Conservation (phyloP, 1,140 invertebrate species). For the Babylonia areolata region DNA sequence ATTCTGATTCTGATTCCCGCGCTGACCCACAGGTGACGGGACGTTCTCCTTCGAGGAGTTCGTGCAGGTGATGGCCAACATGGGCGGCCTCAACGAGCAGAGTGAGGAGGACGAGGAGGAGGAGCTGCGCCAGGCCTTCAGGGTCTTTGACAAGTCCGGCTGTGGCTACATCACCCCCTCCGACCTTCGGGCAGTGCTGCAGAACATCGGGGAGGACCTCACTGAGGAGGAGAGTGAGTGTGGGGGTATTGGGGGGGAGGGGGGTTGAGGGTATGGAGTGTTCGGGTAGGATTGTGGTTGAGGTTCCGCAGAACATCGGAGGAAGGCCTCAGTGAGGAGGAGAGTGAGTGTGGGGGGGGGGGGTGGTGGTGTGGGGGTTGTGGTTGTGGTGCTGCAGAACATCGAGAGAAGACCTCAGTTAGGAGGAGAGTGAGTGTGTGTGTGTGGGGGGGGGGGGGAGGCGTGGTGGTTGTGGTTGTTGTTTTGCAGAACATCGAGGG, state of each 20-base stretch:
- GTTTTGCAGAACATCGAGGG: not conserved
- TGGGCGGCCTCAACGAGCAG: constrained; percentile 79
- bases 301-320: not conserved
- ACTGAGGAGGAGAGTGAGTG: constrained; percentile 92
- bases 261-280: not conserved
- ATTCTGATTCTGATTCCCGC: too few relatives aligned
- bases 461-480: too few relatives aligned
- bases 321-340: not conserved
- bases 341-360: not conserved
- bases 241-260: not conserved
- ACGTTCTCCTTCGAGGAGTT: constrained; percentile 95
- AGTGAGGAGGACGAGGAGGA: constrained; percentile 88
- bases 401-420: too few relatives aligned
- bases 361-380: not conserved
- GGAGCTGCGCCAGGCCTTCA: constrained; percentile 70
- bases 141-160: constrained; percentile 72
- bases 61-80: constrained; percentile 92
- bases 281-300: too few relatives aligned
- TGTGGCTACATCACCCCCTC: constrained; percentile 80
- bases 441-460: not conserved
- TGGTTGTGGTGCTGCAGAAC: too few relatives aligned
- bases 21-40: constrained; percentile 82
- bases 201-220: constrained; percentile 98
- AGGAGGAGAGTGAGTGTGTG: not conserved
- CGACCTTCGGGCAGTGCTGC: constrained; percentile 97